A percentile compares a stretch with the other conserved stretches of the same genome.
Evolutionary conservation across 2,797 vertebrate species (phyloP).

Genomic region (Rhynchonycteris naso): DNA sequence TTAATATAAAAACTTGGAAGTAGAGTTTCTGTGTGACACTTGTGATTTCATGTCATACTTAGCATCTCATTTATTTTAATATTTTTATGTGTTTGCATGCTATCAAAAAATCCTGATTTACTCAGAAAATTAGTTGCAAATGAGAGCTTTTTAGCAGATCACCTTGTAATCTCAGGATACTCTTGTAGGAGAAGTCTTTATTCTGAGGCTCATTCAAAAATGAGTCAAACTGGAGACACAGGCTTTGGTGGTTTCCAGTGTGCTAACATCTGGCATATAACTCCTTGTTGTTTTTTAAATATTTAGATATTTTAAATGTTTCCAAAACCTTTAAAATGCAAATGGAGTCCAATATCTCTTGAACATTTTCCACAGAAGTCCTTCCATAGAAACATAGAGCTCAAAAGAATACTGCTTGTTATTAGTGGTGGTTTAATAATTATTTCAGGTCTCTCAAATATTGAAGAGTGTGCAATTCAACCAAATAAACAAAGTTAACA

Average conservation of each 20-base stretch:
- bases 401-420: neutral
- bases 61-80: conserved; percentile 42
- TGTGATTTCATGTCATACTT: neutral
- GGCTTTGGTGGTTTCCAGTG: neutral
- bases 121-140: neutral
- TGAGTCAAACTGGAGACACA: conserved; percentile 3
- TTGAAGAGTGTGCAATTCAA: neutral
- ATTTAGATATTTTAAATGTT: conserved; percentile 52
- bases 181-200: neutral
- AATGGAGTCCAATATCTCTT: neutral
- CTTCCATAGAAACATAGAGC: neutral
- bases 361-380: neutral
- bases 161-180: neutral
- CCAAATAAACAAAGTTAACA: conserved; percentile 58
- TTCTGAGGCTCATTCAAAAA: conserved; percentile 21
- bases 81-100: neutral
- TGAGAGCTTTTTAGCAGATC: neutral
- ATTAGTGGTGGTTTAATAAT: neutral
- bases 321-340: conserved; percentile 21
- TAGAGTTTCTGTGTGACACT: neutral
- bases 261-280: neutral
- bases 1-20: neutral
- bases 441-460: conserved; percentile 19
- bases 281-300: conserved; percentile 8
- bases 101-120: conserved; percentile 15